Conservation (phyloP, 1,140 invertebrate species). For the Solen grandis region DNA sequence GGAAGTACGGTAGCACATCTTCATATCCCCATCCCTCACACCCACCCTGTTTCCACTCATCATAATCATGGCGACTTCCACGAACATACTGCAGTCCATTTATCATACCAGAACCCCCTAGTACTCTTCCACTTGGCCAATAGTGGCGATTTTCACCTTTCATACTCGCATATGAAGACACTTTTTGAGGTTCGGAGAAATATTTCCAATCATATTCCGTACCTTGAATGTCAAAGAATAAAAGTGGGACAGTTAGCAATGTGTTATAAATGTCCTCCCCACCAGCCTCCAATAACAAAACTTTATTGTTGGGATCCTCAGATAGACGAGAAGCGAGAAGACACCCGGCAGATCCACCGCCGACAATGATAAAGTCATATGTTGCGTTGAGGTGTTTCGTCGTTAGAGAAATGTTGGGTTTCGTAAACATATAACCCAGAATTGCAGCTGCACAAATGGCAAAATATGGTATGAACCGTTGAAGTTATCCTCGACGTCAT, state of each 20-base stretch:
- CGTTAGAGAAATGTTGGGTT: not conserved
- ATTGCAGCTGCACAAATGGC: too few relatives aligned
- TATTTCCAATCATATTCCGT: constrained; percentile 91
- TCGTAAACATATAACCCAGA: constrained; percentile 1
- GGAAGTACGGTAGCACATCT: constrained; percentile 93
- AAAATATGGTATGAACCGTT: too few relatives aligned
- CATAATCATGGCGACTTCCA: too few relatives aligned
- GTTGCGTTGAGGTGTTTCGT: not conserved
- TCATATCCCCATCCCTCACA: constrained; percentile 95
- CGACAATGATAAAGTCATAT: constrained; percentile 84
- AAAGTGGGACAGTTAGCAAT: constrained; percentile 81
- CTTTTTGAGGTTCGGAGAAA: constrained; percentile 92
- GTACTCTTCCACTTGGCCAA: constrained; percentile 81
- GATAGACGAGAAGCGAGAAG: constrained; percentile 94
- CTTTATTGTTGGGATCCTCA: constrained; percentile 87
- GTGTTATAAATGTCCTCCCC: constrained; percentile 94
- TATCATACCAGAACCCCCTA: constrained; percentile 92
- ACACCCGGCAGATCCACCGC: constrained; percentile 95
- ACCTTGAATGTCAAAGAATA: constrained; percentile 25
- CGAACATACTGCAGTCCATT: too few relatives aligned
- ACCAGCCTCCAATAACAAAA: constrained; percentile 93
- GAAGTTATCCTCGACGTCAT: too few relatives aligned
- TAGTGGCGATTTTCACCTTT: constrained; percentile 86
- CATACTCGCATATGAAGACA: constrained; percentile 84
- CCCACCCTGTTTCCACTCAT: too few relatives aligned